Evolutionary conservation across 2,113 vertebrate species (phyloP).

Genomic region (Pituophis catenifer): DNA sequence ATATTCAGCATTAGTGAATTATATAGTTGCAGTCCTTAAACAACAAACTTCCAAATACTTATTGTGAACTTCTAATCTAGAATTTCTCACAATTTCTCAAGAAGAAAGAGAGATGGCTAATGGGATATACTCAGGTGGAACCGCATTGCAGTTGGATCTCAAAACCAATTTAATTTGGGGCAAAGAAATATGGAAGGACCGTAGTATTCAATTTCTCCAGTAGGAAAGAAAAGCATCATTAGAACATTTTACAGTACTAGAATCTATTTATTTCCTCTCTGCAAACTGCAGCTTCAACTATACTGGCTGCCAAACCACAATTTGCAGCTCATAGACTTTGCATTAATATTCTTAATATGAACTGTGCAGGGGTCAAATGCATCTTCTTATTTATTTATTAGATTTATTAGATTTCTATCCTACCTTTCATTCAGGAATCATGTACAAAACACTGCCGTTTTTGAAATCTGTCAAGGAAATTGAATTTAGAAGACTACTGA

Average conservation of each 20-base stretch:
- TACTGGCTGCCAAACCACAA: neutral
- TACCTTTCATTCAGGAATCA: neutral
- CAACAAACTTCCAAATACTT: neutral
- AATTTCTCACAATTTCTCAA: neutral
- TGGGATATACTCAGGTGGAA: neutral
- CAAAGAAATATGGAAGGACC: neutral
- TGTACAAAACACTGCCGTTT: neutral
- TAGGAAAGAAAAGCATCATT: neutral
- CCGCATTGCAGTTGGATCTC: neutral
- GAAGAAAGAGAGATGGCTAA: neutral
- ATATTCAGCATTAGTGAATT: neutral
- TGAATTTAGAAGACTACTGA: neutral
- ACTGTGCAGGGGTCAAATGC: neutral
- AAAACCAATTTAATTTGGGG: neutral
- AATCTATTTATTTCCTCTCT: neutral
- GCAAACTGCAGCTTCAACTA: neutral
- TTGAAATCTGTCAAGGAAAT: neutral
- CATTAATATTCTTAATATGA: neutral
- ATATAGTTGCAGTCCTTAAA: neutral
- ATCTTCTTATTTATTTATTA: neutral
- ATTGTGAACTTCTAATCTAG: neutral
- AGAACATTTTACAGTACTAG: neutral
- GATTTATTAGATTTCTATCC: neutral
- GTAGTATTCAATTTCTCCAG: neutral
- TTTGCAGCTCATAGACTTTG: neutral